These are phyloP conservation scores for Alcis repandata DNA, from an alignment of 2,888 invertebrate species.

Conservation along the genomic window DNA sequence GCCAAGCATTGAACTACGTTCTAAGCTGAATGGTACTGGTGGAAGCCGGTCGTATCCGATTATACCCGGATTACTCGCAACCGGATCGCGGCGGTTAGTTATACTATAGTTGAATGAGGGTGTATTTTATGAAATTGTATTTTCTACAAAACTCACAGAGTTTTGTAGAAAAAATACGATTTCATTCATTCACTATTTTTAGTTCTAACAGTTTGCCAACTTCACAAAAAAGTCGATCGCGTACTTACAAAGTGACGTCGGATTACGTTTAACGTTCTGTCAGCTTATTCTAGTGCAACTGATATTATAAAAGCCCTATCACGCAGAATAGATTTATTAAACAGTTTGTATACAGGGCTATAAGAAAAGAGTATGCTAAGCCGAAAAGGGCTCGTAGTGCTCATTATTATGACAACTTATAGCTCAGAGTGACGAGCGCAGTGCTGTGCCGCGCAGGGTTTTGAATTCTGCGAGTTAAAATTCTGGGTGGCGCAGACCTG, in stretches of 20 bases:
- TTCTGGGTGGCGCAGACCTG: too few species aligned
- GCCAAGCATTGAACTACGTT: background rate
- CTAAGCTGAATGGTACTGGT: background rate
- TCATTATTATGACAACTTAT: too few species aligned
- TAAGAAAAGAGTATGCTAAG: too few species aligned
- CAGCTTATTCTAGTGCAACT: background rate
- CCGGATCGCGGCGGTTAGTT: conserved; percentile 11
- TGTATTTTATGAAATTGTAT: background rate
- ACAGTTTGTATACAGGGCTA: too few species aligned
- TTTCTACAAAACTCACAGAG: background rate
- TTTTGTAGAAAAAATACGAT: too few species aligned
- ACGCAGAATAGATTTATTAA: too few species aligned
- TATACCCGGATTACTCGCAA: conserved; percentile 6
- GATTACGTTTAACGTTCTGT: background rate
- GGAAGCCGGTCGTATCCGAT: background rate
- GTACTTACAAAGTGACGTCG: conserved; percentile 5
- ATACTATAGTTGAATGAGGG: background rate
- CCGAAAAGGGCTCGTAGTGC: too few species aligned
- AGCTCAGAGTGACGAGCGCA: too few species aligned
- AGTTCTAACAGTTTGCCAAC: background rate
- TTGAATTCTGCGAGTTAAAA: too few species aligned
- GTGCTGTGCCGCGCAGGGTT: too few species aligned
- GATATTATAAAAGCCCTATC: too few species aligned
- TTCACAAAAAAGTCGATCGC: background rate
- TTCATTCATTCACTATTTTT: too few species aligned